Evolutionary conservation across 2,113 vertebrate genomes (phyloP).

Genomic region (Sturnus vulgaris): DNA sequence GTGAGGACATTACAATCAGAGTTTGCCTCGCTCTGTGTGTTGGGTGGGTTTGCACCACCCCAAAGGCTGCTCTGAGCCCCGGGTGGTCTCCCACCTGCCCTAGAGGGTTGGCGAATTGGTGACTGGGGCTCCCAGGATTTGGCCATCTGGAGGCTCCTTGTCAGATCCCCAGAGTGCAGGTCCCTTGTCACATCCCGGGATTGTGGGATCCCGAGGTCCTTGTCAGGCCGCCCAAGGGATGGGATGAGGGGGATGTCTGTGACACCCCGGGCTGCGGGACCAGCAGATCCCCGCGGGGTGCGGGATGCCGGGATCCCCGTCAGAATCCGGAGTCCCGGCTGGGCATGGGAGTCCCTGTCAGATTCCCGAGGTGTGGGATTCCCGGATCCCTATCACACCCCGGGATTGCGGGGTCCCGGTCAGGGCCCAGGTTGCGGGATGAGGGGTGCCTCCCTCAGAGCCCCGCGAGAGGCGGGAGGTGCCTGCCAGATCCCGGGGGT

Average conservation of each 20-base stretch:
- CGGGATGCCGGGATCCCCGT: too few species aligned
- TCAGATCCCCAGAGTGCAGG: background rate
- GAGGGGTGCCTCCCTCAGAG: background rate
- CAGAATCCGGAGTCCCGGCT: background rate
- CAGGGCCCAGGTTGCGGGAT: background rate
- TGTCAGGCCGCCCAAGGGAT: too few species aligned
- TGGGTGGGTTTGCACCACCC: background rate
- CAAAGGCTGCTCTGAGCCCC: background rate
- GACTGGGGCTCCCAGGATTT: too few species aligned
- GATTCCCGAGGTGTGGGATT: background rate
- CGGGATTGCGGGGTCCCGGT: background rate
- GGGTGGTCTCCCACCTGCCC: background rate
- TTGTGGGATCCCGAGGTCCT: background rate
- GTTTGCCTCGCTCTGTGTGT: background rate
- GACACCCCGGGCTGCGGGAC: too few species aligned
- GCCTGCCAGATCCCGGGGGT: too few species aligned
- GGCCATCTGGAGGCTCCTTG: background rate
- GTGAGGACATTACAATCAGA: rapidly evolving
- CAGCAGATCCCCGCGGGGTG: background rate
- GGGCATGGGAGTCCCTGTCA: background rate
- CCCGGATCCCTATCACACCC: background rate
- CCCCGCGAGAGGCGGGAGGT: too few species aligned
- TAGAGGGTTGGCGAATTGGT: too few species aligned
- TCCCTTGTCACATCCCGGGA: background rate
- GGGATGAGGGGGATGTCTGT: background rate